Percentiles rank a stretch among this genome's conserved stretches.
Evolutionary conservation across 2,888 invertebrate genomes (phyloP).

Genomic region (Macaria liturata): DNA sequence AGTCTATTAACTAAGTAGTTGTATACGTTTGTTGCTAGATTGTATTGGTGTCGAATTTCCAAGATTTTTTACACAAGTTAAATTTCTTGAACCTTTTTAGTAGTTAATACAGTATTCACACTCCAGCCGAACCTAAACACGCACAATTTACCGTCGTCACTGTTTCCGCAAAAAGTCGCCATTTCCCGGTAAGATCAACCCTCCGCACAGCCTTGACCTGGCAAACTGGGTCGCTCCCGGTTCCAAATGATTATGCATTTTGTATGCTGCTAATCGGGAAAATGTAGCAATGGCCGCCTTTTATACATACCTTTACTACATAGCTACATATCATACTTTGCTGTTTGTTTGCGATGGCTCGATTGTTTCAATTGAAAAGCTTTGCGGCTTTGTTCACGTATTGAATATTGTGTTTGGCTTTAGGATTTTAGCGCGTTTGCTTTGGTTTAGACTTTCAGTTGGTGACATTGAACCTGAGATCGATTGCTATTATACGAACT

Average conservation of each 20-base stretch:
- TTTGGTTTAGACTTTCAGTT: too few species aligned
- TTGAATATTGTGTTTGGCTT: not conserved
- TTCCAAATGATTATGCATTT: conserved; percentile 54
- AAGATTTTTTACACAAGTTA: too few species aligned
- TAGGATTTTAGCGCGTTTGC: too few species aligned
- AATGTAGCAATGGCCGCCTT: conserved; percentile 32
- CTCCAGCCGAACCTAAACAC: too few species aligned
- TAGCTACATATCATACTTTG: not conserved
- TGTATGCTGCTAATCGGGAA: conserved; percentile 47
- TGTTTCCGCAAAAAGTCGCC: not conserved
- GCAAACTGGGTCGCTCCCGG: conserved; percentile 49
- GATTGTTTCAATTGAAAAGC: conserved; percentile 12
- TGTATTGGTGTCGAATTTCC: too few species aligned
- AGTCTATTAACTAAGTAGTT: too few species aligned
- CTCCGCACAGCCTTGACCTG: conserved; percentile 48
- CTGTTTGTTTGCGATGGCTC: conserved; percentile 19
- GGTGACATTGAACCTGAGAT: too few species aligned
- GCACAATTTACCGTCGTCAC: too few species aligned
- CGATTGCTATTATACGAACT: too few species aligned
- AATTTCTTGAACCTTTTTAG: not conserved
- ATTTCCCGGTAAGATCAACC: not conserved
- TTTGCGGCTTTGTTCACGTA: conserved; percentile 5
- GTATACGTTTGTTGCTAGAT: too few species aligned
- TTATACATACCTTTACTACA: conserved; percentile 9
- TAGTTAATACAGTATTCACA: not conserved